Percentiles rank a stretch among this genome's conserved stretches.
Conservation (phyloP, 2,113 vertebrate species). For the Bambusicola thoracicus region DNA sequence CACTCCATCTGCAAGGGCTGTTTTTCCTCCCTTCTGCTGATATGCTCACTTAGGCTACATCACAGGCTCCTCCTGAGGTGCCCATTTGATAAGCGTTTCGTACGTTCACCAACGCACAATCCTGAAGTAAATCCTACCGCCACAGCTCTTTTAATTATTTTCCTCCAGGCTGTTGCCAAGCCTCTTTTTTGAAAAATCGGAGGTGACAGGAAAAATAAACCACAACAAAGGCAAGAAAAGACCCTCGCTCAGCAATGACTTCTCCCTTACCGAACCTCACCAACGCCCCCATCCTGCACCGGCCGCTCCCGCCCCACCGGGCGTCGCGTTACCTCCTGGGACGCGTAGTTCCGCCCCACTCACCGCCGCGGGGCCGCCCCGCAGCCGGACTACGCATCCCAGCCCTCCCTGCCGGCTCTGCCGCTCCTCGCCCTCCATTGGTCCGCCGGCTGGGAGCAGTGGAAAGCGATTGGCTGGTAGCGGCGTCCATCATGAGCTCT, state of each 20-base stretch:
- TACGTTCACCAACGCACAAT: accelerated
- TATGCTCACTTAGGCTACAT: accelerated
- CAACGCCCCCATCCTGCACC: not conserved
- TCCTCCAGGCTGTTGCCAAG: not conserved
- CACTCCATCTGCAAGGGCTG: accelerated
- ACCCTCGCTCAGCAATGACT: accelerated
- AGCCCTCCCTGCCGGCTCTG: accelerated
- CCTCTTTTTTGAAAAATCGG: not conserved
- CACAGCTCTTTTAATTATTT: accelerated
- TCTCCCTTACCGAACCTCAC: accelerated
- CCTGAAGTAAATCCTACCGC: not conserved
- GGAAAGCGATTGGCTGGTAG: accelerated
- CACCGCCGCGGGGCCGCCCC: accelerated
- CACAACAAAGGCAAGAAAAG: not conserved
- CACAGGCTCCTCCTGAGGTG: not conserved
- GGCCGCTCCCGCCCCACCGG: no score
- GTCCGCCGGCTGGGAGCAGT: accelerated
- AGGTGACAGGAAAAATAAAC: accelerated
- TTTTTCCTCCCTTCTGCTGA: no score
- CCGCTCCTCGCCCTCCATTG: not conserved
- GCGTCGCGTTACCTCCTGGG: not conserved
- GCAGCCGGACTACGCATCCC: not conserved
- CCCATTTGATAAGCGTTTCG: accelerated
- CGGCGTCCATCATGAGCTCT: not conserved
- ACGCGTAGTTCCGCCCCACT: accelerated